A percentile compares a stretch with the other conserved stretches of the same genome.
Evolutionary conservation across 2,113 vertebrate genomes (phyloP).

Genomic region (Felis catus): DNA sequence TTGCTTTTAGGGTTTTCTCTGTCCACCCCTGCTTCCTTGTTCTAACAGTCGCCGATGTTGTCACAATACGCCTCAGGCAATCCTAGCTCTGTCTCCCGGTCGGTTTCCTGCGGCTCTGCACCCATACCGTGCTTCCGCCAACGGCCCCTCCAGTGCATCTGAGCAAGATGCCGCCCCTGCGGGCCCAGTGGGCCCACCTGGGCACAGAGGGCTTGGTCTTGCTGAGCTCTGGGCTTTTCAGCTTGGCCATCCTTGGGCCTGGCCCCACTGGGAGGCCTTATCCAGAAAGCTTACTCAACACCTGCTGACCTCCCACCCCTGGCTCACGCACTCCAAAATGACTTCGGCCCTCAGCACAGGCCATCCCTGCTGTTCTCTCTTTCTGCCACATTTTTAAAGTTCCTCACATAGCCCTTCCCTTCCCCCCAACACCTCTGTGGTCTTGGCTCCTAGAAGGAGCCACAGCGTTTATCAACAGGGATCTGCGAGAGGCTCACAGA

Average conservation of each 20-base stretch:
- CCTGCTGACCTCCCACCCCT: neutral
- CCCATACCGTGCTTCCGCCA: neutral
- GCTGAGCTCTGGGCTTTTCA: neutral
- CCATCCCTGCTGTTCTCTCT: neutral
- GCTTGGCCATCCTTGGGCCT: neutral
- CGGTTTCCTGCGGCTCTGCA: neutral
- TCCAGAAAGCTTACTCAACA: neutral
- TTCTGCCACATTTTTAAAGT: neutral
- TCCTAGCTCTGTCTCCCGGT: neutral
- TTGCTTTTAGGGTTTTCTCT: neutral
- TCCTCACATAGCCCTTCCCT: neutral
- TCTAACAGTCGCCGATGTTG: neutral
- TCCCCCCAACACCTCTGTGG: neutral
- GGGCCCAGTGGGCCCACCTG: neutral
- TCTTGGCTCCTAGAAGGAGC: neutral
- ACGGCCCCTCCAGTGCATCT: no score
- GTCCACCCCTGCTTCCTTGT: neutral
- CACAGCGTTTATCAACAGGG: neutral
- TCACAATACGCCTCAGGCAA: no score
- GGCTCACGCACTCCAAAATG: neutral
- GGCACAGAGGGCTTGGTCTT: neutral
- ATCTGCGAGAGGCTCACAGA: neutral
- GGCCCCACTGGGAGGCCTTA: neutral
- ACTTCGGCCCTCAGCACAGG: neutral
- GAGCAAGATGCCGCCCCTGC: neutral